Conservation (phyloP, 2,113 vertebrate genomes). For the Circaetus gallicus region DNA sequence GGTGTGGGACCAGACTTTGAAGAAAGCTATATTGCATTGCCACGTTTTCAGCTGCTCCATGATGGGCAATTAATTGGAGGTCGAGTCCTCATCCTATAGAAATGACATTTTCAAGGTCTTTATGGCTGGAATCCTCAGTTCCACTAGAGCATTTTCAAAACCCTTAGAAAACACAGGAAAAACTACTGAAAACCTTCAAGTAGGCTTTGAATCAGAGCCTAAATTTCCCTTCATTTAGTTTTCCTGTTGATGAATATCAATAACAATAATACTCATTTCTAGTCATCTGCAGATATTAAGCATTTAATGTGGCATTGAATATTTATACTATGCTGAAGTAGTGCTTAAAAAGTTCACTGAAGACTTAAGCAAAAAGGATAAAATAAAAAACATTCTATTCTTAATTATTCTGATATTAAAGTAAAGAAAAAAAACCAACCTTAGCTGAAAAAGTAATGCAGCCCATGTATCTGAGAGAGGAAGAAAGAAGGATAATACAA, state of each 20-base stretch:
- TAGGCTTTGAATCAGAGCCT: not conserved
- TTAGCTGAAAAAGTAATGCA: not conserved
- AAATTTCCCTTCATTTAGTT: not conserved
- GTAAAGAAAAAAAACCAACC: not conserved
- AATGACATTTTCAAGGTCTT: not conserved
- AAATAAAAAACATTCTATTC: not conserved
- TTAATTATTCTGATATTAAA: not conserved
- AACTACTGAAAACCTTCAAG: not conserved
- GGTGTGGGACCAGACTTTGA: not conserved
- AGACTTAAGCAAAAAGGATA: not conserved
- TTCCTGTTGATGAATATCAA: not conserved
- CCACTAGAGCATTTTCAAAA: not conserved
- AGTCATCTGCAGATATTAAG: not conserved
- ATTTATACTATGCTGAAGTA: not conserved
- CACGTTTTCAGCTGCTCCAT: not conserved
- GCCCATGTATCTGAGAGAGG: not conserved
- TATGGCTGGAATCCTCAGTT: rapidly evolving
- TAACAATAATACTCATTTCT: not conserved
- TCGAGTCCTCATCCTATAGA: not conserved
- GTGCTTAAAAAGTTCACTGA: not conserved
- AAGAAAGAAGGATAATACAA: not conserved
- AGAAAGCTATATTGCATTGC: not conserved
- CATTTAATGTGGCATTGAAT: not conserved
- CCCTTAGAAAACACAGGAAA: not conserved
- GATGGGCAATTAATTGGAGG: not conserved